Conservation (phyloP, 2,888 invertebrate species). For the Pyrrhia umbra region DNA sequence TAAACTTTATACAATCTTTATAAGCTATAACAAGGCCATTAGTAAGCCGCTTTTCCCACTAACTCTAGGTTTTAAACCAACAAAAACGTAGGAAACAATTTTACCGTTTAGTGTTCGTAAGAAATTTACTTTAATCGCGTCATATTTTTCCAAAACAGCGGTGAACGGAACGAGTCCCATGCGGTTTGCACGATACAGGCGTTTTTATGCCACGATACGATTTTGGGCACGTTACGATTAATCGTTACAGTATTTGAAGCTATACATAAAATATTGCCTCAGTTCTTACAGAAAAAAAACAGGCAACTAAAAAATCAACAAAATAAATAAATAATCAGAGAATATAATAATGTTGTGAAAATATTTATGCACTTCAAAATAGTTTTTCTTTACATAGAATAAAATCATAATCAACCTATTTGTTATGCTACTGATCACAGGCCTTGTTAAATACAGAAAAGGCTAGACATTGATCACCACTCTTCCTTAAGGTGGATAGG, state of each 20-base stretch:
- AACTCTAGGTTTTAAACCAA: conserved; percentile 28
- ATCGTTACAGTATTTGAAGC: no score
- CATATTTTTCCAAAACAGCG: conserved; percentile 76
- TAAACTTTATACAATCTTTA: neutral
- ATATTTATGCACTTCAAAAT: no score
- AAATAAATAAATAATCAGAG: no score
- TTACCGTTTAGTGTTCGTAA: conserved; percentile 53
- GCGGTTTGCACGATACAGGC: conserved; percentile 61
- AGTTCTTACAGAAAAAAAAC: no score
- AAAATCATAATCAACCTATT: no score
- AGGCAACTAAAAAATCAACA: neutral
- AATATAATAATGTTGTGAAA: no score
- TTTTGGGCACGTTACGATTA: conserved; percentile 36
- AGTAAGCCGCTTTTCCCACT: neutral
- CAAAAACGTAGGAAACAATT: conserved; percentile 43
- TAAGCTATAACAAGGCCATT: conserved; percentile 4
- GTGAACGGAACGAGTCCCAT: conserved; percentile 65
- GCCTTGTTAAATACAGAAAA: no score
- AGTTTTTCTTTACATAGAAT: no score
- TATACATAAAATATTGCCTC: neutral
- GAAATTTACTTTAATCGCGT: conserved; percentile 73
- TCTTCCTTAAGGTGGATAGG: no score
- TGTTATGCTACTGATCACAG: no score
- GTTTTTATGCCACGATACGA: conserved; percentile 58
- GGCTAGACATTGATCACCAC: no score